A percentile compares a stretch with the other conserved stretches of the same genome.
Evolutionary conservation across 2,113 vertebrate genomes (phyloP).

Genomic region (Corvus cornix): DNA sequence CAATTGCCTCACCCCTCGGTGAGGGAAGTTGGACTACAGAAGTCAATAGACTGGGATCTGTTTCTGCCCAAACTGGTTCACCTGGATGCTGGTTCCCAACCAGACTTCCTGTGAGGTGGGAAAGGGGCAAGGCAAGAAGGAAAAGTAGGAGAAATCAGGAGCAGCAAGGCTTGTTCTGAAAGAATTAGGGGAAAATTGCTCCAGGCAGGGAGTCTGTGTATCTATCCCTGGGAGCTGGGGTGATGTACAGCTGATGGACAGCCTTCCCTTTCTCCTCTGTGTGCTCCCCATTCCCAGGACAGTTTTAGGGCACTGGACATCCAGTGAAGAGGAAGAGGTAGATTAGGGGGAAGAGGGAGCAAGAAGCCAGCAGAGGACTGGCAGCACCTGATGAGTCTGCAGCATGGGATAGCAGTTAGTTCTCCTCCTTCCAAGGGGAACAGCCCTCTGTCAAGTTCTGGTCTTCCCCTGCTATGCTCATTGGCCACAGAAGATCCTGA

Average conservation of each 20-base stretch:
- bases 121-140: background rate
- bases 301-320: background rate
- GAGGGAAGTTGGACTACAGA: background rate
- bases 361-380: accelerated
- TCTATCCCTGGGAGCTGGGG: background rate
- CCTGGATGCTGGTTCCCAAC: background rate
- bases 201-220: background rate
- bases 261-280: background rate
- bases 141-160: background rate
- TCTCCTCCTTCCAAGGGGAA: background rate
- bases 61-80: constrained; percentile 34
- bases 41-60: background rate
- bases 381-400: background rate
- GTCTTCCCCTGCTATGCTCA: background rate
- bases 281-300: background rate
- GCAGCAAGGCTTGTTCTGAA: background rate
- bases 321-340: background rate
- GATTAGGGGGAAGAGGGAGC: background rate
- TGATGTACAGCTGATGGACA: background rate
- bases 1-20: background rate
- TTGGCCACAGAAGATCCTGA: background rate
- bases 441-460: background rate
- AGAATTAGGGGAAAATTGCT: background rate
- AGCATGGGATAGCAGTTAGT: background rate
- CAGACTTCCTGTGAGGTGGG: background rate